Evolutionary conservation across 2,888 invertebrate genomes (phyloP).

Genomic region (Tiliacea aurago): DNA sequence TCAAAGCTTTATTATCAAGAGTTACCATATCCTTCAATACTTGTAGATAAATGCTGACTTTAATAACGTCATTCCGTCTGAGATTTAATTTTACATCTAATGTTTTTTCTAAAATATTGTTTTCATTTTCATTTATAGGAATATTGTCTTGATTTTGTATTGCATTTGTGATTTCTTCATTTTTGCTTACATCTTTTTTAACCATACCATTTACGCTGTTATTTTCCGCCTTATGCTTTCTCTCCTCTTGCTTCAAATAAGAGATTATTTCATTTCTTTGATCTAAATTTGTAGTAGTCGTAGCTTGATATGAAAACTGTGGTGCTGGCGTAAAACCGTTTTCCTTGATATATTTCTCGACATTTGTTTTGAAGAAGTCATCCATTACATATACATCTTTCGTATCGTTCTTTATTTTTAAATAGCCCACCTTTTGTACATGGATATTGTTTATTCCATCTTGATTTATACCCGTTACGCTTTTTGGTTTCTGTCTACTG

Average conservation of each 20-base stretch:
- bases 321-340: neutral
- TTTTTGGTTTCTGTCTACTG: conserved; percentile 41
- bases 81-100: conserved; percentile 29
- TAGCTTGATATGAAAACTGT: neutral
- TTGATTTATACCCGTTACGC: neutral
- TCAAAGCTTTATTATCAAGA: conserved; percentile 68
- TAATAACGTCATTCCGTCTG: conserved; percentile 35
- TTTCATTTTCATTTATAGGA: neutral
- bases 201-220: neutral
- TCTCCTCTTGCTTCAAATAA: neutral
- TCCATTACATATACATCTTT: conserved; percentile 42
- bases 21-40: conserved; percentile 78
- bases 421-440: conserved; percentile 35
- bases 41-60: conserved; percentile 65
- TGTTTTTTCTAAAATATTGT: neutral
- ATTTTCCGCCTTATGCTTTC: neutral
- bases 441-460: neutral
- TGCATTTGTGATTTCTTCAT: neutral
- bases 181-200: neutral
- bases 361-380: conserved; percentile 32
- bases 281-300: neutral
- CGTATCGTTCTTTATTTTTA: conserved; percentile 20
- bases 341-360: conserved; percentile 32
- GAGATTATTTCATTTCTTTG: neutral
- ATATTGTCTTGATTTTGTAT: neutral